Percentiles rank a stretch among this genome's conserved stretches.
Evolutionary conservation across 1,140 invertebrate species (phyloP).

Genomic region (Drosophila lacteicornis): DNA sequence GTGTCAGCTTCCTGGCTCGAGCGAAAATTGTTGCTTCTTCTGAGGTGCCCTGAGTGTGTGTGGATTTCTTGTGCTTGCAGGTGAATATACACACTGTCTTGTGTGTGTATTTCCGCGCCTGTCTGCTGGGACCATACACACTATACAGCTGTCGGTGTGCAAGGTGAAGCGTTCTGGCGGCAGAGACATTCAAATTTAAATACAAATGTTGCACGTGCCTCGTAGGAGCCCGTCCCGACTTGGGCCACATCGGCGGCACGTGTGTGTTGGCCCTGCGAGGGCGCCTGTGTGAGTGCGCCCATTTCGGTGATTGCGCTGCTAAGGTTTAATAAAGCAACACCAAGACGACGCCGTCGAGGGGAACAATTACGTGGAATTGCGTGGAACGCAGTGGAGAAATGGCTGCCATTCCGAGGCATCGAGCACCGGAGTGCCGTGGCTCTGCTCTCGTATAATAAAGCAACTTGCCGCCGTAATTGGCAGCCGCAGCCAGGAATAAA

Average conservation of each 20-base stretch:
- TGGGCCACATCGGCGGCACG: conserved; percentile 23
- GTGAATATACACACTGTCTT: background rate
- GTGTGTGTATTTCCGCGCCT: conserved; percentile 12
- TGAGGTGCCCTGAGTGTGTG: conserved; percentile 5
- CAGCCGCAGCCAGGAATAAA: conserved; percentile 50
- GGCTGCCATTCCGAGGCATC: conserved; percentile 54
- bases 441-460: conserved; percentile 63
- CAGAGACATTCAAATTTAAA: conserved; percentile 80
- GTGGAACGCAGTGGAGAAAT: conserved; percentile 37
- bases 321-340: conserved; percentile 78
- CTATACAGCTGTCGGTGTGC: conserved; percentile 14
- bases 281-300: conserved; percentile 56
- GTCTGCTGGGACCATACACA: conserved; percentile 1
- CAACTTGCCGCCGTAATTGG: conserved; percentile 77
- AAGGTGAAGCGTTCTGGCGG: conserved; percentile 42
- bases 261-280: conserved; percentile 6
- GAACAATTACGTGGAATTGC: conserved; percentile 43
- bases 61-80: conserved; percentile 5
- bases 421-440: background rate
- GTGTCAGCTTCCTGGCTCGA: conserved; percentile 22
- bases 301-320: conserved; percentile 74
- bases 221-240: conserved; percentile 48
- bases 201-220: conserved; percentile 79
- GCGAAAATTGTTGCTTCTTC: conserved; percentile 60
- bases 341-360: conserved; percentile 58